Conservation (phyloP, 2,797 vertebrate species). For the Alectoris magna region DNA sequence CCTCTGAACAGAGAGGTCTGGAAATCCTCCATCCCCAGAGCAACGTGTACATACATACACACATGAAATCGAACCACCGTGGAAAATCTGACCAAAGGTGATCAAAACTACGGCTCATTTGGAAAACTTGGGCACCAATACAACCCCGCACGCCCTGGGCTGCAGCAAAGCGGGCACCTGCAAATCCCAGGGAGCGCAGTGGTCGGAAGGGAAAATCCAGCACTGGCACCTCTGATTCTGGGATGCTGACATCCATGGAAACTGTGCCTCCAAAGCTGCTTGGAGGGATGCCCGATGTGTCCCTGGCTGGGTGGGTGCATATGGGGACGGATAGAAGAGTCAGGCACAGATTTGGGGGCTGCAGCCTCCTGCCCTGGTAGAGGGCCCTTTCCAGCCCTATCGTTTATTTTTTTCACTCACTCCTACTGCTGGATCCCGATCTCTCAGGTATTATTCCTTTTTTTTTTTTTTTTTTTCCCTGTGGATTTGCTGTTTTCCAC, state of each 20-base stretch:
- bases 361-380: background rate
- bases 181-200: background rate
- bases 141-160: rapidly evolving
- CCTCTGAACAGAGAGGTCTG: background rate
- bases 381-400: background rate
- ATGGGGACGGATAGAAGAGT: background rate
- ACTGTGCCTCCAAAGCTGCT: background rate
- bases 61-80: background rate
- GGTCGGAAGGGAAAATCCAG: background rate
- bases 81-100: background rate
- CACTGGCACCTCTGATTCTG: background rate
- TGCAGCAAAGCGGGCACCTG: background rate
- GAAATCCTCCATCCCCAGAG: background rate
- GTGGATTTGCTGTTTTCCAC: background rate
- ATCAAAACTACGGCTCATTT: no score
- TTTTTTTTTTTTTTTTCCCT: background rate
- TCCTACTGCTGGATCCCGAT: background rate
- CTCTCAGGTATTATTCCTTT: background rate
- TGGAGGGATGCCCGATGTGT: rapidly evolving
- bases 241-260: background rate
- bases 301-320: background rate
- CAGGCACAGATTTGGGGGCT: background rate
- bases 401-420: background rate
- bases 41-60: background rate
- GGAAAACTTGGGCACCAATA: background rate